These are phyloP conservation scores for Drosophila paracracens DNA, from an alignment of 2,888 invertebrate genomes.

Conservation along the genomic window DNA sequence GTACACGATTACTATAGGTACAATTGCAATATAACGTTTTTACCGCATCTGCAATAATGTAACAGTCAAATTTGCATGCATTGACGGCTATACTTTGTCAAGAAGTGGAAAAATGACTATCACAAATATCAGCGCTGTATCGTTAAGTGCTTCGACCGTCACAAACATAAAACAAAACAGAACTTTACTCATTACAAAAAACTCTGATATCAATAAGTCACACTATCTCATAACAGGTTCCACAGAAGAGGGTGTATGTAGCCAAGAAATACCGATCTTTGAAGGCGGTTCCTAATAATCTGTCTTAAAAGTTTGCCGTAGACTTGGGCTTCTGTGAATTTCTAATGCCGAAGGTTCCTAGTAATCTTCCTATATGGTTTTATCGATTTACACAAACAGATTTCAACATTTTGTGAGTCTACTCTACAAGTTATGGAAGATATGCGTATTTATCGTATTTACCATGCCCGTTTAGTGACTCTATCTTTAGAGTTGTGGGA, in stretches of 20 bases:
- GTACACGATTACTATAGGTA: background rate
- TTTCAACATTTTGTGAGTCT: too few species aligned
- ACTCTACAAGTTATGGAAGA: too few species aligned
- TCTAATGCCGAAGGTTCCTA: background rate
- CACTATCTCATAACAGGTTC: background rate
- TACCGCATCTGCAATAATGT: slow-evolving; percentile 18
- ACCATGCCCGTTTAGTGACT: background rate
- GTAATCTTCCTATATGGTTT: too few species aligned
- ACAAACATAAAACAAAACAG: background rate
- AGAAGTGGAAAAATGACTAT: background rate
- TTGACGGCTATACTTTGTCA: background rate
- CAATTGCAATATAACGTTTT: fast-evolving
- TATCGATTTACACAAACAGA: too few species aligned
- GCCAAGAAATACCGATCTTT: background rate
- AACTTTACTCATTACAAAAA: background rate
- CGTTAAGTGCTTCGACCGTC: slow-evolving; percentile 13
- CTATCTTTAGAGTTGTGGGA: background rate
- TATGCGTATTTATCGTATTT: background rate
- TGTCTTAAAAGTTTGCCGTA: background rate
- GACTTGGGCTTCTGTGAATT: background rate
- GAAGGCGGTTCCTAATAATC: background rate
- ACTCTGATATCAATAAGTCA: background rate
- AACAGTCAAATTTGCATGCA: slow-evolving; percentile 10
- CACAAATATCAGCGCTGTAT: background rate
- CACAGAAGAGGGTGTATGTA: background rate